Evolutionary conservation across 2,888 invertebrate species (phyloP).

Genomic region (Pammene aurita): DNA sequence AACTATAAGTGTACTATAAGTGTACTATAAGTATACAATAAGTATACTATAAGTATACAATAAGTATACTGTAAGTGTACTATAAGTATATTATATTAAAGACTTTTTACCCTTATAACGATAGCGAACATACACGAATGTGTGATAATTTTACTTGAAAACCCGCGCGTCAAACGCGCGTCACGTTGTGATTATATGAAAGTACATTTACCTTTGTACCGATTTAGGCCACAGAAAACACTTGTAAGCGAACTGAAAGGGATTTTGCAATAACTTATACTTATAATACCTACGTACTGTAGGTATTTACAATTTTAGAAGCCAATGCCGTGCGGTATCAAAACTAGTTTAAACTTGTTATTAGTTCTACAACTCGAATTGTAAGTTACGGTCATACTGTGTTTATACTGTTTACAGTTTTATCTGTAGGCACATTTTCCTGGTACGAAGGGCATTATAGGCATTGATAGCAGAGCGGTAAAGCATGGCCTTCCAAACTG

Average conservation of each 20-base stretch:
- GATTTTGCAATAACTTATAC: neutral
- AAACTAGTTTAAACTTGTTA: conserved; percentile 26
- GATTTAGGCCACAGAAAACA: neutral
- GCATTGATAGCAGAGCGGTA: too few relatives aligned
- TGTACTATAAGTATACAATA: too few relatives aligned
- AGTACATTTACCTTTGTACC: neutral
- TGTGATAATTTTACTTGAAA: neutral
- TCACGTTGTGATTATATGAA: neutral
- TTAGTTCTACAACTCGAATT: conserved; percentile 10
- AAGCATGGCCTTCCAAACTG: too few relatives aligned
- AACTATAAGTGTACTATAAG: too few relatives aligned
- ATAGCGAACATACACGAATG: too few relatives aligned
- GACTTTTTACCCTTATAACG: too few relatives aligned
- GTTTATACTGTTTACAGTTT: neutral
- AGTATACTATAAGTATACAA: too few relatives aligned
- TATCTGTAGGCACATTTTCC: neutral
- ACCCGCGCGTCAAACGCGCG: neutral
- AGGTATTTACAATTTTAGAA: neutral
- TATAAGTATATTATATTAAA: too few relatives aligned
- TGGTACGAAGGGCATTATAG: too few relatives aligned
- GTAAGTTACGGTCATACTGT: neutral
- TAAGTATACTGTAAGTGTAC: too few relatives aligned
- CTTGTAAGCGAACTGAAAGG: neutral
- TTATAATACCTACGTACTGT: neutral
- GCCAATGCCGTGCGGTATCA: neutral